phyloP scores from a whole-genome alignment of 2,888 invertebrate species.

The Craniophora ligustri region DNA sequence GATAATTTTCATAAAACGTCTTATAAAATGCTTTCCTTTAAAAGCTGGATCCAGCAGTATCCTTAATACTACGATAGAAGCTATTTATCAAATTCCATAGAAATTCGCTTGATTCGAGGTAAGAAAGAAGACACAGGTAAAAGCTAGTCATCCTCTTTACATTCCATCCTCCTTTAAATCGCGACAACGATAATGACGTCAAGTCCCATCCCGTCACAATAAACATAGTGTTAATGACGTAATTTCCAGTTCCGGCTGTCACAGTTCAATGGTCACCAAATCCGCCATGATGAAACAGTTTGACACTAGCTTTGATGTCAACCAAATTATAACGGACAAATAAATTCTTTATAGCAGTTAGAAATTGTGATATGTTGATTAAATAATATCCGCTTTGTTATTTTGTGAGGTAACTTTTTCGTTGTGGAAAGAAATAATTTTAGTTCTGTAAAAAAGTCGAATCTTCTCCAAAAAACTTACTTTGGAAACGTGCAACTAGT shows the following conservation, averaged over 20 bases:
- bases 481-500: too few species aligned
- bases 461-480: too few species aligned
- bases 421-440: too few species aligned
- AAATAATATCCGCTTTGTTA: slow-evolving; percentile 36
- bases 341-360: slow-evolving; percentile 43
- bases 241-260: slow-evolving; percentile 56
- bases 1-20: too few species aligned
- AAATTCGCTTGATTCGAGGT: background rate
- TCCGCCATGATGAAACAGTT: slow-evolving; percentile 52
- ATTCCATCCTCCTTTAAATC: slow-evolving; percentile 37
- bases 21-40: too few species aligned
- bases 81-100: too few species aligned
- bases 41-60: too few species aligned
- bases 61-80: too few species aligned
- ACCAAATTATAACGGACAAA: slow-evolving; percentile 46
- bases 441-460: background rate
- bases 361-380: slow-evolving; percentile 47
- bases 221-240: slow-evolving; percentile 52
- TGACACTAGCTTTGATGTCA: slow-evolving; percentile 48
- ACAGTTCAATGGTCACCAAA: slow-evolving; percentile 37
- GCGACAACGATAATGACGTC: slow-evolving; percentile 25
- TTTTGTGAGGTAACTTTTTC: slow-evolving; percentile 20
- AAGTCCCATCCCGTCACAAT: slow-evolving; percentile 52
- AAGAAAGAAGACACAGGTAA: slow-evolving; percentile 2
- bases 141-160: slow-evolving; percentile 6